Conservation (phyloP, 2,797 vertebrate species). For the Tragelaphus oryx region DNA sequence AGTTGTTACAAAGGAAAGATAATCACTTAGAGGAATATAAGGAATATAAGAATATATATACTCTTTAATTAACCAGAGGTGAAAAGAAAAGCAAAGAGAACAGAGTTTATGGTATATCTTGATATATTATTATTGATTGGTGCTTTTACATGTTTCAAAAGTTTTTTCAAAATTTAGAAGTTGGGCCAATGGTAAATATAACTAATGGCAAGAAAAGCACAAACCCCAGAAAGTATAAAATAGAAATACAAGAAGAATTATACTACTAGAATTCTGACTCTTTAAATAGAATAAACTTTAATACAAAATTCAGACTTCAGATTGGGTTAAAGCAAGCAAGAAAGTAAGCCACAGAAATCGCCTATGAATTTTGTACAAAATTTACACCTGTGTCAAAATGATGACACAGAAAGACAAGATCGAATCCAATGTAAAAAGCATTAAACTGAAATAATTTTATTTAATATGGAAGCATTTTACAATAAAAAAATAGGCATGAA, state of each 20-base stretch:
- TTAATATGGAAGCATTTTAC: background rate
- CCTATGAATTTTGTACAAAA: background rate
- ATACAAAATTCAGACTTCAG: background rate
- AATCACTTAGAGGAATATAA: background rate
- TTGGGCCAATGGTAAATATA: background rate
- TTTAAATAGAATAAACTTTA: conserved; percentile 13
- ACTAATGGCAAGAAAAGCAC: background rate
- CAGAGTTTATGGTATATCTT: background rate
- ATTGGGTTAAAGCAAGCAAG: background rate
- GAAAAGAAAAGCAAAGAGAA: background rate
- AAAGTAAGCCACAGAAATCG: background rate
- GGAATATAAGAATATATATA: background rate
- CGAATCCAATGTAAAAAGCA: background rate
- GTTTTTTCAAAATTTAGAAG: background rate
- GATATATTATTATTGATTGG: background rate
- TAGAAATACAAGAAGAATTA: background rate
- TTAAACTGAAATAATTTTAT: background rate
- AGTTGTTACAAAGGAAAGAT: background rate
- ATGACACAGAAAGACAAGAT: background rate
- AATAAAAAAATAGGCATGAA: background rate
- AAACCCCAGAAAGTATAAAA: background rate
- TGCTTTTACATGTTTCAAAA: background rate
- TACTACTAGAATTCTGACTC: background rate
- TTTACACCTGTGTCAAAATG: background rate
- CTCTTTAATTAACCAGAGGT: background rate